Percentiles rank a stretch among this genome's conserved stretches.
phyloP scores from a whole-genome alignment of 1,140 invertebrate species.

The Brachionus paranguensis region DNA sequence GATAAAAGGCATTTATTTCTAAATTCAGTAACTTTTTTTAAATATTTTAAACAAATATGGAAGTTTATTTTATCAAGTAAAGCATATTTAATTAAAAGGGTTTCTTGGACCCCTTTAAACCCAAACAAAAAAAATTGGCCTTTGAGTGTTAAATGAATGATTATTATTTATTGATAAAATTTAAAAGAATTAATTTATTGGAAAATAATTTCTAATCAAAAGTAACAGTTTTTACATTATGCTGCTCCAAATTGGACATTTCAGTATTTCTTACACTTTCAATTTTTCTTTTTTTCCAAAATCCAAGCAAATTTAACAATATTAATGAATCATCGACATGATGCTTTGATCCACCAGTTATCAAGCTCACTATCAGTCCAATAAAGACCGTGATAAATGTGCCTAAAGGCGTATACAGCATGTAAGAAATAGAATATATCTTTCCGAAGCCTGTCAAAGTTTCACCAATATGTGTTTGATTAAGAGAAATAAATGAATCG shows the following conservation, averaged over 20 bases:
- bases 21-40: too few species aligned
- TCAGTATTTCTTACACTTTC: not conserved
- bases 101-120: too few species aligned
- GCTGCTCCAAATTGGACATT: not conserved
- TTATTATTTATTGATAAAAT: too few species aligned
- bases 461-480: not conserved
- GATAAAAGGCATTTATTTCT: too few species aligned
- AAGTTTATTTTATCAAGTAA: too few species aligned
- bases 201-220: not conserved
- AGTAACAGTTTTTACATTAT: not conserved
- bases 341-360: constrained; percentile 54
- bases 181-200: not conserved
- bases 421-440: constrained; percentile 73
- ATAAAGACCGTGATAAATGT: constrained; percentile 61
- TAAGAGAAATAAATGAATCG: not conserved
- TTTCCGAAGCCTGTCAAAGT: not conserved
- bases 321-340: not conserved
- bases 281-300: not conserved
- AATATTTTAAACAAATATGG: too few species aligned
- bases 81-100: too few species aligned
- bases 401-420: constrained; percentile 70
- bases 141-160: too few species aligned
- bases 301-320: not conserved
- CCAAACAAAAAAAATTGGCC: too few species aligned
- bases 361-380: constrained; percentile 66